Evolutionary conservation across 2,888 invertebrate genomes (phyloP).

Genomic region (Thalpophila matura): DNA sequence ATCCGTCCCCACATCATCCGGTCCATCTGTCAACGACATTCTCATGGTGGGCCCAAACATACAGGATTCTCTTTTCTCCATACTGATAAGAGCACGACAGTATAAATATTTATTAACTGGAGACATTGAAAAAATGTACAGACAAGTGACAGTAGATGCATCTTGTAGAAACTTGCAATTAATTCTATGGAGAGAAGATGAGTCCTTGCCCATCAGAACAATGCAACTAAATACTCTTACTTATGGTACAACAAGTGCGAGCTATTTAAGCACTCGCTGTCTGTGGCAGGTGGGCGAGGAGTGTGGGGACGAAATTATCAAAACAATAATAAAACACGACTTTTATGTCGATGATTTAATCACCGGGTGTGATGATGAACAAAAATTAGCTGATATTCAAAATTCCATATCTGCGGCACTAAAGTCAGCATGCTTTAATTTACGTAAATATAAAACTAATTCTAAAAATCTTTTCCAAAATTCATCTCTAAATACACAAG

Average conservation of each 20-base stretch:
- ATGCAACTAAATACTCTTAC: slow-evolving; percentile 51
- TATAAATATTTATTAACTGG: slow-evolving; percentile 10
- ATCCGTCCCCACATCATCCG: slow-evolving; percentile 51
- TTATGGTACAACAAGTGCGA: slow-evolving; percentile 54
- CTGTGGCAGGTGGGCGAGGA: slow-evolving; percentile 47
- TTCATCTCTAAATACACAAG: background rate
- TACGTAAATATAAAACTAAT: background rate
- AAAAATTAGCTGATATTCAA: background rate
- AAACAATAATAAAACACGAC: slow-evolving; percentile 53
- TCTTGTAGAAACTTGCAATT: slow-evolving; percentile 4
- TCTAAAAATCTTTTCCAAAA: background rate
- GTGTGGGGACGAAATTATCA: slow-evolving; percentile 35
- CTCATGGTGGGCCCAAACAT: slow-evolving; percentile 11
- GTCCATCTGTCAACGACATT: slow-evolving; percentile 22
- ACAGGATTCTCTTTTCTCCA: slow-evolving; percentile 19
- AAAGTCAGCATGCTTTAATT: background rate
- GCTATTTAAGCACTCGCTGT: slow-evolving; percentile 53
- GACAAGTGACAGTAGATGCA: too few relatives aligned
- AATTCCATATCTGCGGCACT: background rate
- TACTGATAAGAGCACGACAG: slow-evolving; percentile 15
- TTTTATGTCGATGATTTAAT: slow-evolving; percentile 59
- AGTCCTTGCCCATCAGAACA: slow-evolving; percentile 15
- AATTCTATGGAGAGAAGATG: slow-evolving; percentile 21
- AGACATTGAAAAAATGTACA: slow-evolving; percentile 20
- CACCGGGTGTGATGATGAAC: slow-evolving; percentile 39